These are phyloP conservation scores for human (Homo sapiens) DNA, from an alignment of 2,113 vertebrate genomes.

Conservation along the genomic window DNA sequence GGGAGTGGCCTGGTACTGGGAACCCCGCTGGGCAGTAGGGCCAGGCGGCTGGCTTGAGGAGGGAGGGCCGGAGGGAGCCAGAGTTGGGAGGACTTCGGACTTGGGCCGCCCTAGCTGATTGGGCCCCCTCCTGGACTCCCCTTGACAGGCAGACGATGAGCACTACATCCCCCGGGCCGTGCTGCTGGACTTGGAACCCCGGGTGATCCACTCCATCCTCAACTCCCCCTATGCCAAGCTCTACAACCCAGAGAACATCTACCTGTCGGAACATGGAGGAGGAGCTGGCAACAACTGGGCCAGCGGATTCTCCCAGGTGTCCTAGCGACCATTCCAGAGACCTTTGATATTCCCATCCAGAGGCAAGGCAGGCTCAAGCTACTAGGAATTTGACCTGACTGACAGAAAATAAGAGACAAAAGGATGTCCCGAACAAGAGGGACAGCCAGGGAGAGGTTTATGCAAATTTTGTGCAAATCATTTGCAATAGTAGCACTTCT, in stretches of 20 bases:
- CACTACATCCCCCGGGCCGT: constrained; percentile 98
- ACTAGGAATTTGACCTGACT: not conserved
- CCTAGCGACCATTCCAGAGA: not conserved
- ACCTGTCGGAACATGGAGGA: constrained; percentile 96
- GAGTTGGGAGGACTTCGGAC: not conserved
- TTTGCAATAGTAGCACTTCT: not conserved
- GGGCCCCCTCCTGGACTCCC: not conserved
- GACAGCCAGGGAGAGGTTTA: not conserved
- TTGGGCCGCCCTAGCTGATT: not conserved
- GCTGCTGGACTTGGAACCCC: constrained; percentile 96
- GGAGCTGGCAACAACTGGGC: constrained; percentile 99
- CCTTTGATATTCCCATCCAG: not conserved
- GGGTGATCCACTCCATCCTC: constrained; percentile 98
- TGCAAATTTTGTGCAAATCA: not conserved
- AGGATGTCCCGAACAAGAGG: not conserved
- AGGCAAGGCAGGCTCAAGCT: not conserved
- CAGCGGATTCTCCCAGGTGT: constrained; percentile 96
- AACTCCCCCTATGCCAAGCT: constrained; percentile 94
- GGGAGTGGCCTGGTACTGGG: not conserved
- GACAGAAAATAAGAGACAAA: not conserved
- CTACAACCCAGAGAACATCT: constrained; percentile 98
- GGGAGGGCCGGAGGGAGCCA: not conserved
- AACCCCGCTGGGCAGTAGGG: not conserved
- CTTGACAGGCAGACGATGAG: constrained; percentile 95
- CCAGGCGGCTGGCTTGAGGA: not conserved